Percentiles rank a stretch among this genome's conserved stretches.
These are phyloP conservation scores for Hemicrepidius hirtus DNA, from an alignment of 2,888 invertebrate species.

Conservation along the genomic window DNA sequence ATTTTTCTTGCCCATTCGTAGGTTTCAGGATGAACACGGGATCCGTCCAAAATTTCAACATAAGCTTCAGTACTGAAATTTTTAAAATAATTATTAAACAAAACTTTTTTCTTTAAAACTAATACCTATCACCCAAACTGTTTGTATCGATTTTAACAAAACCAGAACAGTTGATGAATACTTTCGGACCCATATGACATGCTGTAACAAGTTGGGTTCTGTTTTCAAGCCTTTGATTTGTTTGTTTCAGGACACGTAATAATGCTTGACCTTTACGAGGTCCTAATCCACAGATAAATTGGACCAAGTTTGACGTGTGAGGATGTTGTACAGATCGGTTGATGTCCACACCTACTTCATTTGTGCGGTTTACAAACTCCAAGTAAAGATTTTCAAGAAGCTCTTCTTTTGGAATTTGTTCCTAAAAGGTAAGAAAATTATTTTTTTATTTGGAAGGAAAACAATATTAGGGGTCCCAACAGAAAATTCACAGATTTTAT, in stretches of 20 bases:
- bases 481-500: too few relatives aligned
- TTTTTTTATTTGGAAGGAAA: too few relatives aligned
- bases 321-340: constrained; percentile 94
- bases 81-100: background rate
- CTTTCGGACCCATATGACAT: constrained; percentile 97
- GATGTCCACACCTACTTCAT: constrained; percentile 98
- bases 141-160: constrained; percentile 99
- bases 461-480: too few relatives aligned
- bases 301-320: constrained; percentile 91
- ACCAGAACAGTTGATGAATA: constrained; percentile 98
- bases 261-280: constrained; percentile 94
- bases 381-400: constrained; percentile 88
- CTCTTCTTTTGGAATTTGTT: constrained; percentile 89
- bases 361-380: constrained; percentile 95
- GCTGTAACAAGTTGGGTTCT: constrained; percentile 95
- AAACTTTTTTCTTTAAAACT: background rate
- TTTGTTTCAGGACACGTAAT: constrained; percentile 90
- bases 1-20: constrained; percentile 99
- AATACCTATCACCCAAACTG: constrained; percentile 87
- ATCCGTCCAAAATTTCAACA: constrained; percentile 96
- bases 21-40: constrained; percentile 98
- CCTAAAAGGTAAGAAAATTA: too few relatives aligned
- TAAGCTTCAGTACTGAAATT: constrained; percentile 88
- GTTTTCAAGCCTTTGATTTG: constrained; percentile 94
- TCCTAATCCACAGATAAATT: constrained; percentile 98